These are phyloP conservation scores for Penaeus japonicus DNA, from an alignment of 1,140 invertebrate genomes.

Conservation along the genomic window DNA sequence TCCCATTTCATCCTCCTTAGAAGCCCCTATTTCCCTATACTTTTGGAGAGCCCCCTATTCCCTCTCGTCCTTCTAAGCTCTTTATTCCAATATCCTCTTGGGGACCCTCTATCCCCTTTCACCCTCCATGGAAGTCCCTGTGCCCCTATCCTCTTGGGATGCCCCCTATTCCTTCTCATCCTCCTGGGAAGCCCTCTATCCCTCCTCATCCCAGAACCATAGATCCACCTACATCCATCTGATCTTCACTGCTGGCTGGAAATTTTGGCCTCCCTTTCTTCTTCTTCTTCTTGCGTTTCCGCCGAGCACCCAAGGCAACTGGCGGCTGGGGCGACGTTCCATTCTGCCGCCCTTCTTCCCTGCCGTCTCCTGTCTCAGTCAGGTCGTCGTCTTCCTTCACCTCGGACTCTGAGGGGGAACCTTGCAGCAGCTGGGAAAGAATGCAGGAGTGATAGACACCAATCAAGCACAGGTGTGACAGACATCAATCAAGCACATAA, in stretches of 20 bases:
- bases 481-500: neutral
- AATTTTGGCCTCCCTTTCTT: constrained; percentile 65
- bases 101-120: too few species aligned
- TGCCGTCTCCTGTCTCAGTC: constrained; percentile 64
- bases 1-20: too few species aligned
- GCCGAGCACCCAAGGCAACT: constrained; percentile 7
- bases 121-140: too few species aligned
- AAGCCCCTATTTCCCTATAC: too few species aligned
- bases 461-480: neutral
- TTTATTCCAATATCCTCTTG: too few species aligned
- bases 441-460: neutral
- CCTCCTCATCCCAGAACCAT: neutral
- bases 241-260: constrained; percentile 70
- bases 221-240: constrained; percentile 66
- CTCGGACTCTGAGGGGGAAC: constrained; percentile 72
- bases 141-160: too few species aligned
- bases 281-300: constrained; percentile 54
- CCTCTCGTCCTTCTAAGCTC: too few species aligned
- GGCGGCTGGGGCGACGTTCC: constrained; percentile 35
- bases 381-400: constrained; percentile 75
- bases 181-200: too few species aligned
- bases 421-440: constrained; percentile 57
- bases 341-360: constrained; percentile 68
- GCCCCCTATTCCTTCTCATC: too few species aligned
- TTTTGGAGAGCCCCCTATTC: too few species aligned